Percentiles rank a stretch among this genome's conserved stretches.
phyloP scores from a whole-genome alignment of 1,140 invertebrate species.

The Drosophila littoralis region DNA sequence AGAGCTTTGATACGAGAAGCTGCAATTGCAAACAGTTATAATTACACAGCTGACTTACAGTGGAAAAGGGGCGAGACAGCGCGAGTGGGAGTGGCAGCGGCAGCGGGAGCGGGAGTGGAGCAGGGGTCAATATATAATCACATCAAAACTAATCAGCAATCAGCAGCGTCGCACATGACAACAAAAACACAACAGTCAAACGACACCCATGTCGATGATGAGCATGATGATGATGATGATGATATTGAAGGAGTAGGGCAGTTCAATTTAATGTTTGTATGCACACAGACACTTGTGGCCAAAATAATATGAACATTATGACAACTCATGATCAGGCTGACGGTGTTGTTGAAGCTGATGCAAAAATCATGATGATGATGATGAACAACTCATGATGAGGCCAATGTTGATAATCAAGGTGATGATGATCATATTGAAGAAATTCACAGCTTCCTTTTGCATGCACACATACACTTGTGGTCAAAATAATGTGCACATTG shows the following conservation, averaged over 20 bases:
- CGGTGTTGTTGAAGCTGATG: too few species aligned
- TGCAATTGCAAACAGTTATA: slow-evolving; percentile 57
- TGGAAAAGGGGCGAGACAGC: background rate
- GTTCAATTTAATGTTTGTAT: background rate
- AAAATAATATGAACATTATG: too few species aligned
- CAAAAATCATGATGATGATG: too few species aligned
- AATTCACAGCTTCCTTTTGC: background rate
- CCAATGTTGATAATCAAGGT: too few species aligned
- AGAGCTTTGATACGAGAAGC: slow-evolving; percentile 37
- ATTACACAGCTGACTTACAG: slow-evolving; percentile 31
- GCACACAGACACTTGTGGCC: too few species aligned
- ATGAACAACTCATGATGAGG: background rate
- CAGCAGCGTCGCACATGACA: slow-evolving; percentile 18
- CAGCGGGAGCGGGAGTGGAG: background rate
- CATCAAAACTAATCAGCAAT: slow-evolving; percentile 68
- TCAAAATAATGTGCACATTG: too few species aligned
- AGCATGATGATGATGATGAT: background rate
- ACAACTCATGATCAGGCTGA: too few species aligned
- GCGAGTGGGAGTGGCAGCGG: background rate
- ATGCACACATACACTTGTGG: background rate
- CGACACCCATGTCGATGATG: slow-evolving; percentile 28
- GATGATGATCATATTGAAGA: too few species aligned
- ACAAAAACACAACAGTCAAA: slow-evolving; percentile 36
- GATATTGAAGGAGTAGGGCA: background rate
- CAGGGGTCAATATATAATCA: slow-evolving; percentile 33